These are phyloP conservation scores for Hippopotamyrus pictus DNA, from an alignment of 2,797 vertebrate species.

Conservation along the genomic window DNA sequence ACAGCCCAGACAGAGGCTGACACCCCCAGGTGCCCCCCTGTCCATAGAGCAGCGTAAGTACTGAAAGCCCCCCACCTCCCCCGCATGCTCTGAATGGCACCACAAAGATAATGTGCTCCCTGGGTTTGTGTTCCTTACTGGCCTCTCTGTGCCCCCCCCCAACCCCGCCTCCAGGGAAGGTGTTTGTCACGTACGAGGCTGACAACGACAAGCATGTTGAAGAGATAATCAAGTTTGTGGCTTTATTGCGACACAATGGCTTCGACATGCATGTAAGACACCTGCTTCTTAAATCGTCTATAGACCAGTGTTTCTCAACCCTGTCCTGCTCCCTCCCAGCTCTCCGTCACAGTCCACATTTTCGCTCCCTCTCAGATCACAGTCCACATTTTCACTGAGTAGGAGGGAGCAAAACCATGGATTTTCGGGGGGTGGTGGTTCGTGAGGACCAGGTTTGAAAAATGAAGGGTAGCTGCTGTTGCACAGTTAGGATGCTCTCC, in stretches of 20 bases:
- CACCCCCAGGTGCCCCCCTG: constrained; percentile 44
- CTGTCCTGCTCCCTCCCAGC: neutral
- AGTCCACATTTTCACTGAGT: neutral
- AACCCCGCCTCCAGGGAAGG: constrained; percentile 50
- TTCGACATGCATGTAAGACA: constrained; percentile 67
- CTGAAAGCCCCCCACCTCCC: neutral
- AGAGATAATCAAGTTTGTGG: constrained; percentile 71
- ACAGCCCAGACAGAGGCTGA: constrained; percentile 40
- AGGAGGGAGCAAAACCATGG: neutral
- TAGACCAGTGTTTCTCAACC: neutral
- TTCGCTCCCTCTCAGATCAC: neutral
- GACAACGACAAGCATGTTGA: constrained; percentile 68
- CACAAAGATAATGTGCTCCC: neutral
- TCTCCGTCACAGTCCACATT: neutral
- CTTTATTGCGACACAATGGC: constrained; percentile 69
- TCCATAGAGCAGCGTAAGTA: constrained; percentile 68
- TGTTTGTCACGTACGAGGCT: constrained; percentile 70
- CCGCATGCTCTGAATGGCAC: neutral
- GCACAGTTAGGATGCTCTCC: neutral
- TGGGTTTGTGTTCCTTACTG: neutral
- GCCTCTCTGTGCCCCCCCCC: neutral
- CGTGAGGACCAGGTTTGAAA: no score
- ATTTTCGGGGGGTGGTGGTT: neutral
- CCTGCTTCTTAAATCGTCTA: neutral
- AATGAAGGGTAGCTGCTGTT: neutral